phyloP scores from a whole-genome alignment of 2,113 vertebrate genomes.

The Ginglymostoma cirratum region DNA sequence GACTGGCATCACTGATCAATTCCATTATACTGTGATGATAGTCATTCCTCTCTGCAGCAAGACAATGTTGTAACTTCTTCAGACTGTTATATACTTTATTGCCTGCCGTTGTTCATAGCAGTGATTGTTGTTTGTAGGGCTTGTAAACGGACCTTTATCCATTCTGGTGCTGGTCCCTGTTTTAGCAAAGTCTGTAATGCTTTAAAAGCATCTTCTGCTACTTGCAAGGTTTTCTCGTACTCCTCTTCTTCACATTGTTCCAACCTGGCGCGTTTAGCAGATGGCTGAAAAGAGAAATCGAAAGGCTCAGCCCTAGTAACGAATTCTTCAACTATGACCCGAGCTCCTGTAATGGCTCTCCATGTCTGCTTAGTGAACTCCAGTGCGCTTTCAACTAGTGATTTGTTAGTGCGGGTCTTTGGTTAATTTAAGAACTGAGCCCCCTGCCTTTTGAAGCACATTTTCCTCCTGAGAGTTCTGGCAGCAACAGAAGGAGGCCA shows the following conservation, averaged over 20 bases:
- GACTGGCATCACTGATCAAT: background rate
- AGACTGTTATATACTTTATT: background rate
- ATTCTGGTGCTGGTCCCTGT: slow-evolving; percentile 56
- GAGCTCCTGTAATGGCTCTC: background rate
- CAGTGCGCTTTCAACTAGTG: background rate
- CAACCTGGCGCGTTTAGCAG: slow-evolving; percentile 66
- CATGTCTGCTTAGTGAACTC: background rate
- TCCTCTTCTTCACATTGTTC: slow-evolving; percentile 60
- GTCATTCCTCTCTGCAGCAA: background rate
- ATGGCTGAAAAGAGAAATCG: slow-evolving; percentile 57
- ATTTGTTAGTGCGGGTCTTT: background rate
- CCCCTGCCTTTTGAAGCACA: background rate
- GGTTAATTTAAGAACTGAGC: background rate
- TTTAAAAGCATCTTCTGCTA: slow-evolving; percentile 61
- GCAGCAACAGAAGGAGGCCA: no score
- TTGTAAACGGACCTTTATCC: slow-evolving; percentile 64
- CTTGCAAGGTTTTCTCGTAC: slow-evolving; percentile 60
- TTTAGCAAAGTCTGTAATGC: slow-evolving; percentile 56
- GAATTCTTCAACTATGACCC: background rate
- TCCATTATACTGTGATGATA: background rate
- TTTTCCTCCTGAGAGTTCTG: background rate
- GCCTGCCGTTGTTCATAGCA: slow-evolving; percentile 44
- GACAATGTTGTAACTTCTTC: background rate
- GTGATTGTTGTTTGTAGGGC: slow-evolving; percentile 59
- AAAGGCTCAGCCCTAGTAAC: background rate